A percentile compares a stretch with the other conserved stretches of the same genome.
Evolutionary conservation across 1,140 invertebrate genomes (phyloP).

Genomic region (Pachyrhynchus sulphureomaculatus): DNA sequence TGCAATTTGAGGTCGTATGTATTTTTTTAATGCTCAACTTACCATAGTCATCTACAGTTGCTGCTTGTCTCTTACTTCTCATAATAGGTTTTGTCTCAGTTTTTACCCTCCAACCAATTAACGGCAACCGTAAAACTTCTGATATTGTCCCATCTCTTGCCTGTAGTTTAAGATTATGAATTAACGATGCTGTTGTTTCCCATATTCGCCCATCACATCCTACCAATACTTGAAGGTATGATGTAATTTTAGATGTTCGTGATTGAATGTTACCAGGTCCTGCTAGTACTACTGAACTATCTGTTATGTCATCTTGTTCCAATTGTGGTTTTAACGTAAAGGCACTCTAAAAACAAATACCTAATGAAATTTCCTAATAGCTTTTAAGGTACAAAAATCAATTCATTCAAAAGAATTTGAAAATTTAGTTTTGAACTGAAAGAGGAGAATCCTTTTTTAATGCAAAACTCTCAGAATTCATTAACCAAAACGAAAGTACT

Average conservation of each 20-base stretch:
- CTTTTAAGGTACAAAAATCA: too few species aligned
- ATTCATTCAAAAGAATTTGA: too few species aligned
- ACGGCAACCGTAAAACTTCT: constrained; percentile 59
- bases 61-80: constrained; percentile 40
- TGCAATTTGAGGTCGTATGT: too few species aligned
- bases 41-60: constrained; percentile 35
- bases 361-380: too few species aligned
- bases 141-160: constrained; percentile 62
- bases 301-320: constrained; percentile 43
- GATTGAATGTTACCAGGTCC: constrained; percentile 61
- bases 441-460: too few species aligned
- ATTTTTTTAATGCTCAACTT: too few species aligned
- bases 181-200: constrained; percentile 53
- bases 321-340: constrained; percentile 51
- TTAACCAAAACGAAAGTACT: too few species aligned
- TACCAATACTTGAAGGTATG: constrained; percentile 55
- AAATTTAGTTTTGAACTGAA: too few species aligned
- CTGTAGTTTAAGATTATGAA: constrained; percentile 60
- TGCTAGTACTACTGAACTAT: constrained; percentile 56
- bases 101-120: constrained; percentile 63
- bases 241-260: constrained; percentile 53
- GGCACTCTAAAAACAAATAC: constrained; percentile 54
- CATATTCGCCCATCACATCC: constrained; percentile 65
- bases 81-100: constrained; percentile 43
- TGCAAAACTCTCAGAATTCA: too few species aligned